phyloP scores from a whole-genome alignment of 2,113 vertebrate species.

The Cololabis saira region DNA sequence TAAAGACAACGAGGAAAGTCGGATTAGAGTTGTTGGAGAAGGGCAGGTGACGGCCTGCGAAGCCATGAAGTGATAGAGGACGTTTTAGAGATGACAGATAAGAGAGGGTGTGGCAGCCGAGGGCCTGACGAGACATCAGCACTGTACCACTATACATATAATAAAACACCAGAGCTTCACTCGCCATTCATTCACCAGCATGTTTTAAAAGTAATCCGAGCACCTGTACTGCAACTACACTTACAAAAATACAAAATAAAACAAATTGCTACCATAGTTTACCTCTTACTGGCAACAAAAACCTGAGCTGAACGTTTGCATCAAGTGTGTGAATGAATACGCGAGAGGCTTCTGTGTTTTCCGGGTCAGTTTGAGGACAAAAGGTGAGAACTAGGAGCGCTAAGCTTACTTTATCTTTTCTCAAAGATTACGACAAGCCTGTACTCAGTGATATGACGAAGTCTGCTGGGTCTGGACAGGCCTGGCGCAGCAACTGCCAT shows the following conservation, averaged over 20 bases:
- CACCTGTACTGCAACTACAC: too few relatives aligned
- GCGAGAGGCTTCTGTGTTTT: slow-evolving; percentile 1
- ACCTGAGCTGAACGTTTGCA: slow-evolving; percentile 17
- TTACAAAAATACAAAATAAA: too few relatives aligned
- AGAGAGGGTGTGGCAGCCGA: not conserved
- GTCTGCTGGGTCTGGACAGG: not conserved
- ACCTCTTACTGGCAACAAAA: not conserved
- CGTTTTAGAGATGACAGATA: slow-evolving; percentile 48
- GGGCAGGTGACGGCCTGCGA: slow-evolving; percentile 41
- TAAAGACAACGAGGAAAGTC: slow-evolving; percentile 30
- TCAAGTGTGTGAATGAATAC: not conserved
- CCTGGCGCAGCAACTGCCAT: not conserved
- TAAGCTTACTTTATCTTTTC: not conserved
- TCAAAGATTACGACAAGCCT: slow-evolving; percentile 15
- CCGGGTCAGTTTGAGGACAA: slow-evolving; percentile 38
- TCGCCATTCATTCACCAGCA: too few relatives aligned
- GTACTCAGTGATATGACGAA: slow-evolving; percentile 1
- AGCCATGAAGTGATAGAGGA: slow-evolving; percentile 36
- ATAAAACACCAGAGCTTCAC: slow-evolving; percentile 6
- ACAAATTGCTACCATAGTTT: too few relatives aligned
- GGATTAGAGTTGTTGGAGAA: slow-evolving; percentile 29
- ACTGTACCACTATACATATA: too few relatives aligned
- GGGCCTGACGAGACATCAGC: not conserved
- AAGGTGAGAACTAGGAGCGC: slow-evolving; percentile 5
- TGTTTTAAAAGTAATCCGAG: too few relatives aligned